Base-by-base conservation (phyloP, 2,113 vertebrate species). In the Panurus biarmicus region DNA sequence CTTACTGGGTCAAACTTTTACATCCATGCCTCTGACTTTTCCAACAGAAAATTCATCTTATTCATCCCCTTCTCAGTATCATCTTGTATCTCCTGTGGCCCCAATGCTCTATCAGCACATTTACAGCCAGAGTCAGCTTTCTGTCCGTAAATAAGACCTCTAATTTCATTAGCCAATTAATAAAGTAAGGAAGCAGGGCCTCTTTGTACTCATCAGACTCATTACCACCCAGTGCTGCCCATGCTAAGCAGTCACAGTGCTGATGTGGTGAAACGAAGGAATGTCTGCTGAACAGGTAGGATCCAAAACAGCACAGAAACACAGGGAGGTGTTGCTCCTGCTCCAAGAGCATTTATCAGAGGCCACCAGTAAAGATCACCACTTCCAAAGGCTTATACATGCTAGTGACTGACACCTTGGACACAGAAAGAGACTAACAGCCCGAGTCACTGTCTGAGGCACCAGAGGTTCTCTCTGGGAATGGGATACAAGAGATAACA, bases 111-210 rank as follows among this genome's bases (percentile, higher is more conserved):
- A 35, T 18, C 51, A 56, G 51, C 64, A 40, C 0, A 0, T 67
- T 86, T 35, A 73, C 22, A 56, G 47, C 31, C 16, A 56, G 26
- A 40, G 50, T 38, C 78, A 70, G 54, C 19, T 83, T 66, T 80
- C 38, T 3, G 3, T 25, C 51, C 8, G 53, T n/a, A 92, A 83
- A 44, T 23, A 79, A 83, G 57, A 53, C 24, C 56, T 56, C 60
- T 71, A 51, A 80, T 92, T 86, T 80, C 22, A 77, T 86, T 56
- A 93, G 33, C 23, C 42, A 86, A 85, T 88, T 80, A 88, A 76
- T 38, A 58, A 76, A 2, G 4, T 35, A 90, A 47, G 60, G 45
- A 93, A 50, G 28, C 54, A 50, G 6, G 57, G 62, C 15, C 33
- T 90, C 38, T 72, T 28, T 11, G 29, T 60, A 36, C 71, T 87